Evolutionary conservation across 2,797 vertebrate species (phyloP).

Genomic region (Morus bassanus): DNA sequence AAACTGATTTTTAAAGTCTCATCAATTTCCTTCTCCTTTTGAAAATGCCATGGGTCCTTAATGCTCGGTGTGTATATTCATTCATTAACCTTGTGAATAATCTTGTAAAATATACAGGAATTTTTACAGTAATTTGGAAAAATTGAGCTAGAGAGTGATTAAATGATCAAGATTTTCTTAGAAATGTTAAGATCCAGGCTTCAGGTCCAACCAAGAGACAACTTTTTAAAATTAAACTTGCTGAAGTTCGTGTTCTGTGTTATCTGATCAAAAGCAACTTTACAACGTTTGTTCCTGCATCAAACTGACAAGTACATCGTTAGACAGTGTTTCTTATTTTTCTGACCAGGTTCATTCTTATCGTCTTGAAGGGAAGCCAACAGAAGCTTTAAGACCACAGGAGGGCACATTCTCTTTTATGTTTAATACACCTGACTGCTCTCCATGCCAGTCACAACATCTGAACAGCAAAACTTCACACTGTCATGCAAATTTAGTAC

Average conservation of each 20-base stretch:
- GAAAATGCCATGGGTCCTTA: neutral
- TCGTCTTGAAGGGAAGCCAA: neutral
- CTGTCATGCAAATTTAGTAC: neutral
- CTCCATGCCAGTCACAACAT: neutral
- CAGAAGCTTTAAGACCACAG: neutral
- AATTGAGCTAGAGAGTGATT: neutral
- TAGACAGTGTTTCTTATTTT: neutral
- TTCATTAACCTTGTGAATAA: neutral
- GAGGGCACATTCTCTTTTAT: neutral
- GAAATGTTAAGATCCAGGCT: neutral
- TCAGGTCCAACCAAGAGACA: neutral
- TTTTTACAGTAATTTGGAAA: neutral
- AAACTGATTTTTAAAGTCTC: neutral
- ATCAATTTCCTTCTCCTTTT: neutral
- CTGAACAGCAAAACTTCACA: neutral
- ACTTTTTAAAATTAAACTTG: neutral
- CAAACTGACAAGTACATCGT: neutral
- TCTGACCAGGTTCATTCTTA: neutral
- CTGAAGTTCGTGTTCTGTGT: neutral
- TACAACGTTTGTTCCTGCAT: neutral
- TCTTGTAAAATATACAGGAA: neutral
- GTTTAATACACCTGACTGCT: neutral
- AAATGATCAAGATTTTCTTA: accelerated
- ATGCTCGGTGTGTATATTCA: neutral
- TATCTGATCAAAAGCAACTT: neutral